Evolutionary conservation across 37 sponge, comb jelly and placozoan genomes (phyloP), one percentile per base, ranked within the genome.

Genomic region (Eunapius fragilis): DNA sequence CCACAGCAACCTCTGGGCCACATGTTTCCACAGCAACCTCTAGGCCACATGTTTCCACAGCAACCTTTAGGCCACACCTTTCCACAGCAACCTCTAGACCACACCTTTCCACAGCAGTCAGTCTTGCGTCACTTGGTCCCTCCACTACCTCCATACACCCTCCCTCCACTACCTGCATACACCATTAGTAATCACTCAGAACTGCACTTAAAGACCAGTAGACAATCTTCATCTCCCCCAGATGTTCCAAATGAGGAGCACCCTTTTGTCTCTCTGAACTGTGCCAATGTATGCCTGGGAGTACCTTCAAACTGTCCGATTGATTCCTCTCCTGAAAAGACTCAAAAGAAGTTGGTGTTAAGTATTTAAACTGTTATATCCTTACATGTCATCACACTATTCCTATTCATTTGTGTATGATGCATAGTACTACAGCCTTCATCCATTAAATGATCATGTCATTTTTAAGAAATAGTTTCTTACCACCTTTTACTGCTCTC

Each of bases 281-380:
- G 58, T 58, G 58, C 47, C 47, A 45, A 9, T 9, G 47, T 38
- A 90, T 90, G 76, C 86, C 90, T 69, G 50, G 94, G 27, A 83
- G 77, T 78, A 87, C 90, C 37, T 73, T 93, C 76, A 86, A 45
- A 58, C 58, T 58, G 14, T 58, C 58, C 58, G 19, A 58, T 58
- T 17, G 58, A 58, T 58, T 58, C 58, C 7, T 19, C 14, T 12
- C 58, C 58, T 58, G 58, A 58, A 17, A 19, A 58, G 19, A 17
- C 58, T 58, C 58, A 58, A 82, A 86, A 67, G 90, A 81, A 38
- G 94, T 87, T 70, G 38, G 94, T 71, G 77, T 77, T 31, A 85
- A 90, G 73, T 93, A 91, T 72, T 38, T 71, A 41, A 58, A 11
- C 58, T 58, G 58, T 11, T 58, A 10, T 58, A 58, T 58, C 22